Conservation (phyloP, 1,140 invertebrate genomes). For the Bombyx mori region DNA sequence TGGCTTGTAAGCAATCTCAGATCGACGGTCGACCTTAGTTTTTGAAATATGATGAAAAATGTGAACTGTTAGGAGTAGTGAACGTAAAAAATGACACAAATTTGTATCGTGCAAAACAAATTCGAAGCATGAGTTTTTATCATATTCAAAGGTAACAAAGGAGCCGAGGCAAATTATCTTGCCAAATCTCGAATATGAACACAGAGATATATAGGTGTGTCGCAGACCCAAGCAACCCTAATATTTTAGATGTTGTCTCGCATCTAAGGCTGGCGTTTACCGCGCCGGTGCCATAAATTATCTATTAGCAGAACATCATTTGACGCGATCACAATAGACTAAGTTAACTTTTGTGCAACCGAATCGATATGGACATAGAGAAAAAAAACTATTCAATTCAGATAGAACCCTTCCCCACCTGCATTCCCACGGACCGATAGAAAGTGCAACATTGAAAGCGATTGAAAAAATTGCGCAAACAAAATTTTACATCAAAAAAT, state of each 20-base stretch:
- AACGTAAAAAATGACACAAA: too few species aligned
- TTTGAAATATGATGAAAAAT: too few species aligned
- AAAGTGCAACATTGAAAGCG: conserved; percentile 42
- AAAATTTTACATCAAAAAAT: conserved; percentile 57
- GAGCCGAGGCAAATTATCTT: conserved; percentile 35
- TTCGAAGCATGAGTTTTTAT: background rate
- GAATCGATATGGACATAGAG: conserved; percentile 27
- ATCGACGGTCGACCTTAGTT: too few species aligned
- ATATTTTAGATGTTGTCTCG: conserved; percentile 50
- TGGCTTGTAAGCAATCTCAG: background rate
- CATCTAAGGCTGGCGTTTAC: conserved; percentile 27
- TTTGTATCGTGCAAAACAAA: too few species aligned
- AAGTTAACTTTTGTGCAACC: conserved; percentile 65
- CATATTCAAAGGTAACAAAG: conserved; percentile 1
- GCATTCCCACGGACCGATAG: conserved; percentile 63
- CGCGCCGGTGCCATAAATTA: conserved; percentile 62
- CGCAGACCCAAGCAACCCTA: conserved; percentile 43
- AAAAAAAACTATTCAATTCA: conserved; percentile 35
- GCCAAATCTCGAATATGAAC: conserved; percentile 29
- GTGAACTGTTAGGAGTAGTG: too few species aligned
- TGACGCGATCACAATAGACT: conserved; percentile 58
- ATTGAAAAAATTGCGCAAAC: conserved; percentile 63
- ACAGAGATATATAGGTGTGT: conserved; percentile 21
- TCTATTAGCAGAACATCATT: conserved; percentile 63
- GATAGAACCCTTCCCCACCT: conserved; percentile 61